Evolutionary conservation across 2,888 invertebrate species (phyloP).

Genomic region (Ectropis crepuscularia): DNA sequence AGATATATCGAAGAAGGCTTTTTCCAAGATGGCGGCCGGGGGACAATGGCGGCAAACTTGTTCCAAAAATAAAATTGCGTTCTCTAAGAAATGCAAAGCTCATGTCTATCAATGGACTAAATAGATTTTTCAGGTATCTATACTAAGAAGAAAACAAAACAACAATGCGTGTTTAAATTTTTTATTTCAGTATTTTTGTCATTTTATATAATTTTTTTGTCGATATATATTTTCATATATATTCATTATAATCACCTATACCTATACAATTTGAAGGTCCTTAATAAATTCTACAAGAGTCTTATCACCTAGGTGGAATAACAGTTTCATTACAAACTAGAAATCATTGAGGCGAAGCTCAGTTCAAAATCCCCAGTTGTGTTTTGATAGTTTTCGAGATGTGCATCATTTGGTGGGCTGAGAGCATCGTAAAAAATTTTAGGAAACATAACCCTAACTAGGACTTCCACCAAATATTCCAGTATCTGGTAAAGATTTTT

Average conservation of each 20-base stretch:
- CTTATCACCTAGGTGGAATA: slow-evolving; percentile 80
- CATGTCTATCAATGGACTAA: background rate
- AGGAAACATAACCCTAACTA: no score
- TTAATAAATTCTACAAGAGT: slow-evolving; percentile 75
- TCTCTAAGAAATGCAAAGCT: no score
- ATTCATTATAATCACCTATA: slow-evolving; percentile 73
- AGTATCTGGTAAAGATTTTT: no score
- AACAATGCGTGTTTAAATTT: slow-evolving; percentile 40
- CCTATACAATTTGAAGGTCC: slow-evolving; percentile 78
- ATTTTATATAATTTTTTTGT: slow-evolving; percentile 72
- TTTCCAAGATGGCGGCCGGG: no score
- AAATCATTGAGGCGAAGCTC: slow-evolving; percentile 37
- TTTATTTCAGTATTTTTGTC: slow-evolving; percentile 56
- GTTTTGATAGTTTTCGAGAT: background rate
- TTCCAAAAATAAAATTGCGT: no score
- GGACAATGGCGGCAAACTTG: no score
- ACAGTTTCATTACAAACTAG: slow-evolving; percentile 60
- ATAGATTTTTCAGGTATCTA: no score
- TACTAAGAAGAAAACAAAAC: slow-evolving; percentile 49
- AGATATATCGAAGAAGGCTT: no score
- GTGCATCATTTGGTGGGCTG: background rate
- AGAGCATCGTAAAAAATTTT: no score
- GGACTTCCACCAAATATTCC: no score
- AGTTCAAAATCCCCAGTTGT: slow-evolving; percentile 5
- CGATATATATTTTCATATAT: slow-evolving; percentile 74